Evolutionary conservation across 2,888 invertebrate genomes (phyloP).

Genomic region (Parapristionchus giblindavisi): DNA sequence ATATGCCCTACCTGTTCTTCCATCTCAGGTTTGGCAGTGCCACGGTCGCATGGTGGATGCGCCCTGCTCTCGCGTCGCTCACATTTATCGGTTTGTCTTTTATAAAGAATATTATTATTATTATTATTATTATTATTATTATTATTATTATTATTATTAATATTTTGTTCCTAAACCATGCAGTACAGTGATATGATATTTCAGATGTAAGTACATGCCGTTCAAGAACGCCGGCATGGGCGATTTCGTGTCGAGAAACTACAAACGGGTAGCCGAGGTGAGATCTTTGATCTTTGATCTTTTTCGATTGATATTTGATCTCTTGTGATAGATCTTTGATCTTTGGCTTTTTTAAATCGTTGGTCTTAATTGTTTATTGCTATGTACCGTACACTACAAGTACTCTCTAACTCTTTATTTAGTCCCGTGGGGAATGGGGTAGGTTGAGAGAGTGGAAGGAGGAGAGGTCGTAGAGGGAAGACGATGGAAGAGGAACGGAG

Average conservation of each 20-base stretch:
- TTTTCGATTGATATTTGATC: constrained; percentile 84
- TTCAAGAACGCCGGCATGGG: constrained; percentile 74
- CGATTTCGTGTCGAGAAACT: constrained; percentile 77
- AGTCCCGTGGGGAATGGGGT: too few relatives aligned
- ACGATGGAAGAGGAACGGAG: too few relatives aligned
- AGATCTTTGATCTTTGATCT: constrained; percentile 69
- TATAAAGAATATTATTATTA: too few relatives aligned
- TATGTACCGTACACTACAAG: too few relatives aligned
- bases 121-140: neutral
- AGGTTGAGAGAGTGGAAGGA: too few relatives aligned
- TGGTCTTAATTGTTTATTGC: too few relatives aligned
- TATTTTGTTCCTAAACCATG: neutral
- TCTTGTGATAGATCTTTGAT: neutral
- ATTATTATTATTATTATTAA: neutral
- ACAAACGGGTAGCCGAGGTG: constrained; percentile 75
- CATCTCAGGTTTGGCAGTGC: constrained; percentile 75
- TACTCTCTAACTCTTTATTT: too few relatives aligned
- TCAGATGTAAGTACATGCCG: constrained; percentile 63
- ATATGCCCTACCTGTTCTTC: too few relatives aligned
- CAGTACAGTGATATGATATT: neutral
- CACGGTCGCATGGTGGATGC: constrained; percentile 74
- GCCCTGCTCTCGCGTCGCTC: constrained; percentile 74
- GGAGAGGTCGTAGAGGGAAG: too few relatives aligned
- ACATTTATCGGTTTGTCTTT: constrained; percentile 71
- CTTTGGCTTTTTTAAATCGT: neutral